phyloP scores from a whole-genome alignment of 1,140 invertebrate genomes.

The Penaeus japonicus region DNA sequence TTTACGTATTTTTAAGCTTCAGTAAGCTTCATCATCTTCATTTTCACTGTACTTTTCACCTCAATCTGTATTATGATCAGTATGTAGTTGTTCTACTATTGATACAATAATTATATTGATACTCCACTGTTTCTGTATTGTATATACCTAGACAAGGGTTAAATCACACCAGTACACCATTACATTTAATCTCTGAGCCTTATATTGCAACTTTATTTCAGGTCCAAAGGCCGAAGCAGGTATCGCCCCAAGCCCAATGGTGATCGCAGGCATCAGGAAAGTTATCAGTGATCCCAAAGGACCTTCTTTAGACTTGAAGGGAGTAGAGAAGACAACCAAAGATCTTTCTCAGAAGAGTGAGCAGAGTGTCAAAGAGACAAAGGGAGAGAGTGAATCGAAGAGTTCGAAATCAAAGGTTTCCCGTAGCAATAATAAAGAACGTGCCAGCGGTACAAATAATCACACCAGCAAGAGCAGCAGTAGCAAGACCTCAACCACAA shows the following conservation, averaged over 20 bases:
- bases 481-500: no score
- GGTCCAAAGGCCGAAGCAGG: constrained; percentile 52
- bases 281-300: not conserved
- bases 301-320: not conserved
- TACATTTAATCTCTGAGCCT: not conserved
- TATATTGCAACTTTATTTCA: constrained; percentile 9
- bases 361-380: not conserved
- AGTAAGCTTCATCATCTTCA: no score
- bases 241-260: constrained; percentile 32
- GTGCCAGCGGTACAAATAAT: no score
- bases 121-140: not conserved
- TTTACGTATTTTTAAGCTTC: no score
- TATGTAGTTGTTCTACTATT: not conserved
- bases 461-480: no score
- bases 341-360: not conserved
- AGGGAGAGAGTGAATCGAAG: no score
- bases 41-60: no score
- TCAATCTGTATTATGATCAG: not conserved
- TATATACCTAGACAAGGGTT: not conserved
- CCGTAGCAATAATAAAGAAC: no score
- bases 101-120: not conserved
- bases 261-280: constrained; percentile 33
- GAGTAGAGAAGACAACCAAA: not conserved
- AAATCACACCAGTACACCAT: not conserved
- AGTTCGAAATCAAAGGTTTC: no score